Evolutionary conservation across 2,888 invertebrate species (phyloP).

Genomic region (Temnothorax unifasciatus): DNA sequence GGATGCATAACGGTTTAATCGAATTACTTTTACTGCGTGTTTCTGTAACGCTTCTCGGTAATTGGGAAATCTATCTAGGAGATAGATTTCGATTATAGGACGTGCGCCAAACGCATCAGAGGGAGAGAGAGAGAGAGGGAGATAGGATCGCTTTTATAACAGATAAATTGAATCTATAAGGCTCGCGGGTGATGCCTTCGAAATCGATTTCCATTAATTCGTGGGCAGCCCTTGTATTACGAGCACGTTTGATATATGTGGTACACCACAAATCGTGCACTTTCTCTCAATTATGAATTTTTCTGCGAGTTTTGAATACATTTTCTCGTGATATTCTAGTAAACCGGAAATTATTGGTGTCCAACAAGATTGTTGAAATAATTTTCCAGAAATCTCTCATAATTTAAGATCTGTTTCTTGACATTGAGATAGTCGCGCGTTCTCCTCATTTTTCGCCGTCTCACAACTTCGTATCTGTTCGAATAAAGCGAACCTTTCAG

Average conservation of each 20-base stretch:
- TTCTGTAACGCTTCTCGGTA: constrained; percentile 38
- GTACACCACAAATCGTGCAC: constrained; percentile 11
- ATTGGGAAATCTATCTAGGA: constrained; percentile 53
- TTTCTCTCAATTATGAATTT: constrained; percentile 44
- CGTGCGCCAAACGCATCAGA: constrained; percentile 29
- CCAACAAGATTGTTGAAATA: neutral
- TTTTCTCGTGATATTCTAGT: neutral
- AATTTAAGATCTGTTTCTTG: neutral
- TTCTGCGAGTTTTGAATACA: neutral
- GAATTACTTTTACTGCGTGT: constrained; percentile 45
- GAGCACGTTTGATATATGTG: constrained; percentile 28
- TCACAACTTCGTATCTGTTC: neutral
- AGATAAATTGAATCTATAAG: constrained; percentile 50
- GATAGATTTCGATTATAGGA: constrained; percentile 64
- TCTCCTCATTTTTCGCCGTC: neutral
- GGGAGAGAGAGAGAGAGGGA: constrained; percentile 8
- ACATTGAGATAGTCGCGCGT: neutral
- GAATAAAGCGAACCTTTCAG: neutral
- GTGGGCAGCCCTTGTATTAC: constrained; percentile 60
- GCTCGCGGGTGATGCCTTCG: constrained; percentile 26
- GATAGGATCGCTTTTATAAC: constrained; percentile 44
- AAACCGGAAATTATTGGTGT: neutral
- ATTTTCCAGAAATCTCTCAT: constrained; percentile 8
- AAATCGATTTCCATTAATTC: constrained; percentile 74
- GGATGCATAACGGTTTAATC: constrained; percentile 33